phyloP scores from a whole-genome alignment of 2,797 vertebrate species.

The Eulemur rubriventer region DNA sequence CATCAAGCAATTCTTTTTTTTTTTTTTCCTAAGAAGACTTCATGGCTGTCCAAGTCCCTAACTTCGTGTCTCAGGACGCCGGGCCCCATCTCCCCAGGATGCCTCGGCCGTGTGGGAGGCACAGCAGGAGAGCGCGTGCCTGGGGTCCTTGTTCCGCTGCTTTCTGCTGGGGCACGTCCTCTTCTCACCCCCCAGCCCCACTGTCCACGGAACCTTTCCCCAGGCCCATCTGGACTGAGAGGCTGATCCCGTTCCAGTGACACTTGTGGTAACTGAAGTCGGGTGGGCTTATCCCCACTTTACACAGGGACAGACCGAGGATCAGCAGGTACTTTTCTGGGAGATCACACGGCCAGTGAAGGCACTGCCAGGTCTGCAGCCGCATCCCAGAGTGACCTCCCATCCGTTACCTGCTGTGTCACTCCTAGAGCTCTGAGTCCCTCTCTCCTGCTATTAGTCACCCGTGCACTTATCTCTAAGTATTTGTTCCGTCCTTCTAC shows the following conservation, averaged over 20 bases:
- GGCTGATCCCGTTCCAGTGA: not conserved
- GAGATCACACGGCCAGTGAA: not conserved
- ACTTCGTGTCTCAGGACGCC: not conserved
- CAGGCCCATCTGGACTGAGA: not conserved
- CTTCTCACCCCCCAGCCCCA: not conserved
- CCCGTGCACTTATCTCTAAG: not conserved
- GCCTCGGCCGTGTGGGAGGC: accelerated
- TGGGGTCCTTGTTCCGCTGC: not conserved
- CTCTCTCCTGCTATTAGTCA: not conserved
- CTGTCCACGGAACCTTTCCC: not conserved
- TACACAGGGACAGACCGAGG: not conserved
- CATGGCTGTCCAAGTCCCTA: not conserved
- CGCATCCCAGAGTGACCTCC: not conserved
- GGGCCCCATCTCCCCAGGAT: not conserved
- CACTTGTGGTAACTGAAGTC: not conserved
- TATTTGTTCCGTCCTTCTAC: not conserved
- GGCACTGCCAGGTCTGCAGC: not conserved
- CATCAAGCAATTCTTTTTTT: not conserved
- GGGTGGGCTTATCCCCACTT: not conserved
- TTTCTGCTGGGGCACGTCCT: not conserved
- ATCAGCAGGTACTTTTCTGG: not conserved
- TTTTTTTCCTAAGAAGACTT: not conserved
- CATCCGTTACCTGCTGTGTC: not conserved
- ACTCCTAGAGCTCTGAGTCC: not conserved
- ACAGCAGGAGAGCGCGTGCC: accelerated